Evolutionary conservation across 1,140 invertebrate species (phyloP), one percentile per base, ranked within the genome.

Genomic region (Muscidifurax raptorellus): DNA sequence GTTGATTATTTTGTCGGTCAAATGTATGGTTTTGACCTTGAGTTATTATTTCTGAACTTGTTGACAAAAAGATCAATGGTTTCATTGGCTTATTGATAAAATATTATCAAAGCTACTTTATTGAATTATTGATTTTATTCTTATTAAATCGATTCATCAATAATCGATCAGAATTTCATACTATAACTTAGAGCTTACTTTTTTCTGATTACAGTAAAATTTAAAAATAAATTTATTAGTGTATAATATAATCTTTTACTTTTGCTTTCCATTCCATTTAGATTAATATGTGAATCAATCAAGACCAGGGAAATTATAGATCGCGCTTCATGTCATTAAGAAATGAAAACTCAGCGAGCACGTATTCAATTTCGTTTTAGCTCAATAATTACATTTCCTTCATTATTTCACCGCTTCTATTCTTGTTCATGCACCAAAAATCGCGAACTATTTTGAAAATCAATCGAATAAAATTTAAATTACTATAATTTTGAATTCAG

Each of bases 1-100:
- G 36, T 82, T 83, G 4, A 47, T 75, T 59, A 64, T 81, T 86
- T 59, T 59, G 30, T 81, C 72, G 59, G 67, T 59, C 52, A 59
- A 59, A 59, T 18, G 13, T 47, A 15, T 47, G 15, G 13, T 81
- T 72, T 7, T 27, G 28, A 72, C 15, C 22, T 27, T 82, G 30
- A 15, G 2, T 25, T 52, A 13, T 47, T 18, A 47, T 47, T 47
- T 13, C 2, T 15, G 0, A 18, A 52, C 47, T 52, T 22, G 36
- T 52, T 52, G 15, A 52, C 47, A 40, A 40, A 40, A 40, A 40
- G 9, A 40, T 40, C 36, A 40, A 1, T 40, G 7, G 7, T 40
- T 40, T 9, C 36, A 40, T 40, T 40, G 10, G 7, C 36, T 0
- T 40, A 40, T 40, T 40, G n/a, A n/a, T n/a, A n/a, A n/a, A n/a